Evolutionary conservation across 1,140 invertebrate genomes (phyloP).

Genomic region (Drosophila melanogaster): Release_6_plus_ISO1_MT NT_037436.4:22051501-22052000

Average conservation of each 20-base stretch:
- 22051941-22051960: constrained; percentile 3
- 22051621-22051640: no score
- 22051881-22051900: constrained; percentile 1
- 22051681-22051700: constrained; percentile 55
- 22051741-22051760: constrained; percentile 22
- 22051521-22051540: constrained; percentile 82
- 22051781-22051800: constrained; percentile 50
- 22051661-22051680: constrained; percentile 71
- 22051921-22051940: constrained; percentile 9
- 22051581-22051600: constrained; percentile 42
- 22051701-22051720: constrained; percentile 68
- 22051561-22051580: constrained; percentile 21
- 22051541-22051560: constrained; percentile 50
- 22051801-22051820: constrained; percentile 72
- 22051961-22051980: background rate
- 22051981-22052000: constrained; percentile 29
- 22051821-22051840: constrained; percentile 47
- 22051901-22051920: constrained; percentile 10
- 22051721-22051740: constrained; percentile 73
- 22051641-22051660: constrained; percentile 7
- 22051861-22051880: constrained; percentile 34
- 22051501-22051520: constrained; percentile 79
- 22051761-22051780: constrained; percentile 18
- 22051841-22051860: background rate
- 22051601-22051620: constrained; percentile 2